Evolutionary conservation across 37 sponge, comb jelly and placozoan genomes (phyloP), one percentile per base, ranked within the genome.

Genomic region (Petrosia ficiformis): DNA sequence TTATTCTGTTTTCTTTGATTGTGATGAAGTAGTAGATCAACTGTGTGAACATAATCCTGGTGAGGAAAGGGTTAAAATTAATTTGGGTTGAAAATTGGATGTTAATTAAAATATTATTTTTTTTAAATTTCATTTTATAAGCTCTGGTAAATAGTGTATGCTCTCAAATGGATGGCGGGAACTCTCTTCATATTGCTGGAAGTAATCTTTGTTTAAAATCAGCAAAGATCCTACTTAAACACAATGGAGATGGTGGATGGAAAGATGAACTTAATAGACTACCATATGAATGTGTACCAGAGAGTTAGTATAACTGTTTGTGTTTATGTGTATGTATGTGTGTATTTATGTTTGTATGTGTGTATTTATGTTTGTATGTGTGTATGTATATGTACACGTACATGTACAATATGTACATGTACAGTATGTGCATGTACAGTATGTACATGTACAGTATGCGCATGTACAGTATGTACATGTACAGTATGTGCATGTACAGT

Each of bases 1-100:
- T 65, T 93, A 87, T 39, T 96, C 99, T 41, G 92, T 90, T 52
- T 95, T 83, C 81, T 98, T 98, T 80, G 92, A 98, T 52, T 71
- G 71, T n/a, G 56, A 85, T 0, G 83, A 85, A 24, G 77, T 86
- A 1, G 79, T 94, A 41, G 76, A 76, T 0, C 42, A 72, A 10
- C 84, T 97, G 30, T 67, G 84, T n/a, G 86, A 86, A 28, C 85
- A 78, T 1, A 80, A 75, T 19, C 78, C 81, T n/a, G 73, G 85
- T 84, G 34, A 36, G 77, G 26, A 30, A 29, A n/a, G 11, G 6
- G 63, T 6, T n/a, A n/a, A n/a, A n/a, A n/a, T n/a, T n/a, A n/a
- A n/a, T n/a, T n/a, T n/a, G n/a, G n/a, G n/a, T n/a, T n/a, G n/a
- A n/a, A n/a, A n/a, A n/a, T n/a, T n/a, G n/a, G n/a, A n/a, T n/a